Evolutionary conservation across 1,140 invertebrate genomes (phyloP).

Genomic region (Asbolus verrucosus): DNA sequence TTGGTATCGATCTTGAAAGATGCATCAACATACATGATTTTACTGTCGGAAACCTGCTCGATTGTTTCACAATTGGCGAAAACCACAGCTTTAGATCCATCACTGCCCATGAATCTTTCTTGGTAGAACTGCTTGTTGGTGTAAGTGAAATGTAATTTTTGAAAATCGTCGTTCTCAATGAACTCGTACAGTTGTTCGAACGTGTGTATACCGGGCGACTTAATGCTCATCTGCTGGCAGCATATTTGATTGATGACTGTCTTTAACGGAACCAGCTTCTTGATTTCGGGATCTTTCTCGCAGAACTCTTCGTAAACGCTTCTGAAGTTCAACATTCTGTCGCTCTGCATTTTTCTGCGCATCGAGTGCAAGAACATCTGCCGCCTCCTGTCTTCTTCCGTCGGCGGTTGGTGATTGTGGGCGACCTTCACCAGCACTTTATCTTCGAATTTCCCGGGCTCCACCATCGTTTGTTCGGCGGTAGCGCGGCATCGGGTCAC

Average conservation of each 20-base stretch:
- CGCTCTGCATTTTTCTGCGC: conserved; percentile 56
- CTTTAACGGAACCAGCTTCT: conserved; percentile 53
- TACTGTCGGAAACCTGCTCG: conserved; percentile 52
- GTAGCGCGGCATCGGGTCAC: conserved; percentile 48
- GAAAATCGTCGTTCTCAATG: conserved; percentile 57
- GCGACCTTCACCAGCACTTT: conserved; percentile 47
- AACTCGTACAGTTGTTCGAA: conserved; percentile 58
- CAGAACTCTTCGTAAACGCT: conserved; percentile 58
- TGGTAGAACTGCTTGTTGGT: conserved; percentile 59
- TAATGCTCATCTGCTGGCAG: conserved; percentile 49
- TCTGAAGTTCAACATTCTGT: conserved; percentile 58
- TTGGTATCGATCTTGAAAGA: conserved; percentile 58
- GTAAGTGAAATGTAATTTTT: conserved; percentile 59
- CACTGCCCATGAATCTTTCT: conserved; percentile 54
- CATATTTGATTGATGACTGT: conserved; percentile 59
- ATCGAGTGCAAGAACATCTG: conserved; percentile 60
- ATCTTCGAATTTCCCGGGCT: conserved; percentile 32
- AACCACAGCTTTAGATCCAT: conserved; percentile 56
- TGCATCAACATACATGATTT: conserved; percentile 60
- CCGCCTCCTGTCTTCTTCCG: conserved; percentile 49
- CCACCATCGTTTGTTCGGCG: conserved; percentile 46
- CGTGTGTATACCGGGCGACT: conserved; percentile 45
- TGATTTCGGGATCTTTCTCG: conserved; percentile 56
- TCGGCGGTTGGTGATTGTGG: conserved; percentile 56
- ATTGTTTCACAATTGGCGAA: conserved; percentile 59